These are phyloP conservation scores for Chloebia gouldiae DNA, from an alignment of 2,113 vertebrate genomes.

Conservation along the genomic window DNA sequence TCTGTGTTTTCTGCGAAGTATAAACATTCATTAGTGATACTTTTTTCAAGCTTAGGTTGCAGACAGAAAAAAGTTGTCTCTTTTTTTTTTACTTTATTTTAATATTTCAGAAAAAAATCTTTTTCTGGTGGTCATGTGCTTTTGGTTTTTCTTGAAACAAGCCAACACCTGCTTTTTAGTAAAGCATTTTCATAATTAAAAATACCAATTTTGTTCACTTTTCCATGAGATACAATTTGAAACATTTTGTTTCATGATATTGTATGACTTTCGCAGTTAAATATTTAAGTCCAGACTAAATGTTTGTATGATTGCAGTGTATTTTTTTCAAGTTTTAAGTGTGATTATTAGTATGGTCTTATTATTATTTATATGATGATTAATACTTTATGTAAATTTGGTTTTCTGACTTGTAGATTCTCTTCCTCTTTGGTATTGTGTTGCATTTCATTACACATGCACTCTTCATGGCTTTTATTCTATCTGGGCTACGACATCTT, in stretches of 20 bases:
- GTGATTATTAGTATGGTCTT: not conserved
- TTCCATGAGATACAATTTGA: not conserved
- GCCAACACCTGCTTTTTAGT: not conserved
- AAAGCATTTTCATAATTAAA: not conserved
- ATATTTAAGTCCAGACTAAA: not conserved
- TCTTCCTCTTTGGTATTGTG: not conserved
- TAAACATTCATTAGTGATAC: conserved; percentile 1
- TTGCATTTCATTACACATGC: not conserved
- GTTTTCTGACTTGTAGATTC: not conserved
- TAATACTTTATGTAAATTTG: not conserved
- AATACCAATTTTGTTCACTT: not conserved
- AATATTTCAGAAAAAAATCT: not conserved
- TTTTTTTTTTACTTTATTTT: not conserved
- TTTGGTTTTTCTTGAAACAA: not conserved
- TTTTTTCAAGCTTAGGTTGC: not conserved
- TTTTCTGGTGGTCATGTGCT: not conserved
- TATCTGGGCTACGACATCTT: not conserved
- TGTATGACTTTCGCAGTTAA: not conserved
- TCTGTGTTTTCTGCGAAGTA: conserved; percentile 13
- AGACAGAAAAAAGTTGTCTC: not conserved
- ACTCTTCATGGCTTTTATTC: not conserved
- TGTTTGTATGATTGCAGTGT: not conserved
- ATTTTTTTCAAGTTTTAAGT: not conserved
- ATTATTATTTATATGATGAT: no score
- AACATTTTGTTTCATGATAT: not conserved